These are phyloP conservation scores for Ethmia dodecea DNA, from an alignment of 2,888 invertebrate genomes.

Conservation along the genomic window DNA sequence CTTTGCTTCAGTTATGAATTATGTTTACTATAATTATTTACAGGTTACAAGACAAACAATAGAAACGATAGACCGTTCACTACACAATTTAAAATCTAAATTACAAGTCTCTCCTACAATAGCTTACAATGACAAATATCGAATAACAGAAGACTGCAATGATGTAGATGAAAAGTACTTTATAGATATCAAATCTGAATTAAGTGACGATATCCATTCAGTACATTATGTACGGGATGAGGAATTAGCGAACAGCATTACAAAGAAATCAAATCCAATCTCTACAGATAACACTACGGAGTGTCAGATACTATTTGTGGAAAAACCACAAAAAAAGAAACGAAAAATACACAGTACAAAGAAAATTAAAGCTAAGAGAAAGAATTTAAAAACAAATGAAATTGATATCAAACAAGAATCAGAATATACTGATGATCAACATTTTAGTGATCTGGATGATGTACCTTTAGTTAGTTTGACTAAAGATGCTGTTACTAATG, in stretches of 20 bases:
- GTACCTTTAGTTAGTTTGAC: constrained; percentile 29
- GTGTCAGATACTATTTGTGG: neutral
- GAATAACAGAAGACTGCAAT: neutral
- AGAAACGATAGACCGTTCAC: constrained; percentile 23
- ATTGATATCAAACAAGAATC: constrained; percentile 9
- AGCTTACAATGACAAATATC: neutral
- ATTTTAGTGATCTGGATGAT: constrained; percentile 21
- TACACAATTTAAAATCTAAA: constrained; percentile 23
- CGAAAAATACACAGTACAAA: neutral
- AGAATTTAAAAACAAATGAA: constrained; percentile 12
- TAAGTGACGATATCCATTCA: neutral
- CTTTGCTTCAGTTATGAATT: neutral
- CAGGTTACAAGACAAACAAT: constrained; percentile 22
- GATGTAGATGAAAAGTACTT: neutral
- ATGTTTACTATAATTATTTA: neutral
- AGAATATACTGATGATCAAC: constrained; percentile 11
- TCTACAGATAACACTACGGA: neutral
- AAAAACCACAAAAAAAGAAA: constrained; percentile 1
- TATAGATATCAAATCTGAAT: neutral
- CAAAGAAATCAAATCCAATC: neutral
- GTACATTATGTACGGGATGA: neutral
- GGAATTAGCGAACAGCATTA: neutral
- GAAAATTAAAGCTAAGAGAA: constrained; percentile 3
- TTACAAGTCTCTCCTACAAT: neutral
- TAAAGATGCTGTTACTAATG: constrained; percentile 4